phyloP scores from a whole-genome alignment of 1,140 invertebrate species.

The Ooceraea biroi region DNA sequence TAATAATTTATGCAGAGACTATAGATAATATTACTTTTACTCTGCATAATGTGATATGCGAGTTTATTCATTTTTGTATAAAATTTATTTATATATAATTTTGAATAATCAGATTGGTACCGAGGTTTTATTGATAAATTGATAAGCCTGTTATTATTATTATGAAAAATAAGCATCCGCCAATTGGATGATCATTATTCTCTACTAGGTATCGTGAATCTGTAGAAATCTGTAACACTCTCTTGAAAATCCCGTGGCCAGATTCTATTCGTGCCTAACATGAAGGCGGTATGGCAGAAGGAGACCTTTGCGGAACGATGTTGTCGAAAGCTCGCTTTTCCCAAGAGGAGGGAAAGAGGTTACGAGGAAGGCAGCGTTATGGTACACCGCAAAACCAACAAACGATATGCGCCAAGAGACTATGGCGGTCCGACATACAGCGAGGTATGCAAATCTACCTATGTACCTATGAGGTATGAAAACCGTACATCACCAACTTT shows the following conservation, averaged over 20 bases:
- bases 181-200: not conserved
- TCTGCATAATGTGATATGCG: too few relatives aligned
- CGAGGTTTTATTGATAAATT: too few relatives aligned
- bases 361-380: constrained; percentile 77
- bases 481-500: constrained; percentile 21
- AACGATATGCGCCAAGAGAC: constrained; percentile 79
- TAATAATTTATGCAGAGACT: too few relatives aligned
- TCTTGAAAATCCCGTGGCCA: constrained; percentile 54
- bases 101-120: too few relatives aligned
- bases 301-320: constrained; percentile 68
- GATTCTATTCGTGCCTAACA: constrained; percentile 66
- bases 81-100: too few relatives aligned
- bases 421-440: constrained; percentile 59
- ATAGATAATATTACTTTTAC: too few relatives aligned
- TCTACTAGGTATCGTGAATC: not conserved
- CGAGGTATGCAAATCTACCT: constrained; percentile 26
- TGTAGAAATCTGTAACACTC: not conserved
- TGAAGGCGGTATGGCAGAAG: constrained; percentile 53
- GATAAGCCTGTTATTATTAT: too few relatives aligned
- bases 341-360: constrained; percentile 73
- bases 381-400: constrained; percentile 83
- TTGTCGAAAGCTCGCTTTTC: constrained; percentile 73
- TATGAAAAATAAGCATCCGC: not conserved
- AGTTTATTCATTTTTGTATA: too few relatives aligned
- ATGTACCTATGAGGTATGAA: too few relatives aligned